These are phyloP conservation scores for Megaptera novaeangliae DNA, from an alignment of 2,113 vertebrate genomes.

Conservation along the genomic window DNA sequence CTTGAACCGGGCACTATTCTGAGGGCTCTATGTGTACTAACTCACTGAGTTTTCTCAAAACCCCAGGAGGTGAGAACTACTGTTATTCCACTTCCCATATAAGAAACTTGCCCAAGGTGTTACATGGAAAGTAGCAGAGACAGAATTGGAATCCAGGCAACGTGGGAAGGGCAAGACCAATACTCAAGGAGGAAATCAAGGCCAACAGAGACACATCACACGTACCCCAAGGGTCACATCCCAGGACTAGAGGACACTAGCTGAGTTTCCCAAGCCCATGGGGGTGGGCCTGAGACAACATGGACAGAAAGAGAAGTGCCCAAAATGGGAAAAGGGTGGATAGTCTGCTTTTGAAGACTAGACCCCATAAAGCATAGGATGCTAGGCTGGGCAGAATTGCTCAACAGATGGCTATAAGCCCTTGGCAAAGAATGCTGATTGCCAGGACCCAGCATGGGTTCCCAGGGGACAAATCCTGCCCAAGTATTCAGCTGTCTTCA, in stretches of 20 bases:
- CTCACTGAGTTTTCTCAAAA: background rate
- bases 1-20: background rate
- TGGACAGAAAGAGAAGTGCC: background rate
- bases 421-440: background rate
- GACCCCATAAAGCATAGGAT: background rate
- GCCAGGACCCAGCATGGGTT: background rate
- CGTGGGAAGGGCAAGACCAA: background rate
- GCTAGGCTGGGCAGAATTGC: background rate
- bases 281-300: background rate
- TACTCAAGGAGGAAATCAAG: rapidly evolving
- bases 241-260: background rate
- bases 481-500: background rate
- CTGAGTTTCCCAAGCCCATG: too few relatives aligned
- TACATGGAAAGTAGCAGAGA: background rate
- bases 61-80: background rate
- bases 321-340: background rate
- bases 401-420: background rate
- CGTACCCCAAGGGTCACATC: rapidly evolving
- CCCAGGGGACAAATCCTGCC: background rate
- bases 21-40: background rate
- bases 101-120: background rate
- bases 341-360: background rate
- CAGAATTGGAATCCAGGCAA: background rate
- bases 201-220: background rate
- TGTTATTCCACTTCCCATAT: background rate